Conservation (phyloP, 2,113 vertebrate genomes). For the Himantopus leucocephalus region DNA sequence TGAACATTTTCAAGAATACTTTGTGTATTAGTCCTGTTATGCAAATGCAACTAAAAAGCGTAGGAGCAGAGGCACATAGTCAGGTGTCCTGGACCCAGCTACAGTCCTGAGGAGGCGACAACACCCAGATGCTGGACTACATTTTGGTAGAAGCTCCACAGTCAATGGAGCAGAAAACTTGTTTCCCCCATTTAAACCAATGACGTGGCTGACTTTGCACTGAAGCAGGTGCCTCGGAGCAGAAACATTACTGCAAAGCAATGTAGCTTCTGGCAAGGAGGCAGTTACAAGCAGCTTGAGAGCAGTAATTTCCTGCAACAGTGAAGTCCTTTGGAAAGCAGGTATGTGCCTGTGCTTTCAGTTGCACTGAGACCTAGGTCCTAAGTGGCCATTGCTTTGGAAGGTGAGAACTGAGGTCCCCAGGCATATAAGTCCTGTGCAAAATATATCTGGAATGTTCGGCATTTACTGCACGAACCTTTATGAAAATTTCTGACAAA, state of each 20-base stretch:
- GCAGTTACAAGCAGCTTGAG: neutral
- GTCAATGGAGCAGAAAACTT: neutral
- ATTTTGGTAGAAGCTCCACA: neutral
- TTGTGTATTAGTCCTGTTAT: neutral
- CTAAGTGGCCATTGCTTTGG: neutral
- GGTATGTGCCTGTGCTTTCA: neutral
- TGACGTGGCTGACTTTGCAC: neutral
- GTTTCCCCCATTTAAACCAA: neutral
- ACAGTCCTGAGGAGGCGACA: neutral
- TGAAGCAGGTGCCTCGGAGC: neutral
- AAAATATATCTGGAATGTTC: neutral
- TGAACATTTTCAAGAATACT: neutral
- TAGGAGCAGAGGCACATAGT: neutral
- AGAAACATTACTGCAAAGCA: neutral
- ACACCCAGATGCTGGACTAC: rapidly evolving
- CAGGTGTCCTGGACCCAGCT: neutral
- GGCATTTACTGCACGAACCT: neutral
- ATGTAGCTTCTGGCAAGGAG: neutral
- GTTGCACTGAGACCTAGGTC: neutral
- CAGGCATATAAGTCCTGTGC: neutral
- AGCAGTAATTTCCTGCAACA: neutral
- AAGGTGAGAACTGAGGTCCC: neutral
- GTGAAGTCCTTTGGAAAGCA: neutral
- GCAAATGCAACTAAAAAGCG: neutral
- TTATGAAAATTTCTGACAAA: neutral